phyloP scores from a whole-genome alignment of 2,797 vertebrate species.

The Prionace glauca region DNA sequence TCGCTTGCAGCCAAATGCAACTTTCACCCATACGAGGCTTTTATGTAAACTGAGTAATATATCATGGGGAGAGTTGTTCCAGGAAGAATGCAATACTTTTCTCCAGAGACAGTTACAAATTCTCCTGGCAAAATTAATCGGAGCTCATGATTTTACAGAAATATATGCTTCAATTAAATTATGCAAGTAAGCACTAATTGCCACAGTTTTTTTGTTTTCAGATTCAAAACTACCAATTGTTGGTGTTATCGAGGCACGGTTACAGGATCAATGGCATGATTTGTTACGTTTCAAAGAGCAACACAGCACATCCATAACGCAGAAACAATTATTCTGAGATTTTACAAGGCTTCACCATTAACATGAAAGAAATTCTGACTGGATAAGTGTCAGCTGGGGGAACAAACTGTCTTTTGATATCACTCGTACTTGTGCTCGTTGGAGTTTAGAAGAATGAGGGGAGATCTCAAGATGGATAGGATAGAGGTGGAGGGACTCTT shows the following conservation, averaged over 20 bases:
- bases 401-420: not conserved
- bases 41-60: slow-evolving; percentile 5
- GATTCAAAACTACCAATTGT: not conserved
- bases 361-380: not conserved
- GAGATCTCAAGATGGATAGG: too few species aligned
- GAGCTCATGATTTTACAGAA: not conserved
- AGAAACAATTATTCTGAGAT: not conserved
- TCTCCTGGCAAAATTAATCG: not conserved
- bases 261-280: not conserved
- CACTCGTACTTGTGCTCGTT: too few species aligned
- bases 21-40: not conserved
- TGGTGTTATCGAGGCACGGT: not conserved
- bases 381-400: not conserved
- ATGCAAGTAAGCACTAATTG: not conserved
- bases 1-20: not conserved
- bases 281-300: not conserved
- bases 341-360: not conserved
- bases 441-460: too few species aligned
- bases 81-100: not conserved
- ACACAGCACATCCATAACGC: not conserved
- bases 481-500: too few species aligned
- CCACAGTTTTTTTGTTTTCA: too few species aligned
- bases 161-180: not conserved
- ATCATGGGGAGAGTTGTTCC: not conserved
- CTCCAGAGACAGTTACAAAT: not conserved